These are phyloP conservation scores for Sitobion miscanthi DNA, from an alignment of 1,140 invertebrate genomes.

Conservation along the genomic window DNA sequence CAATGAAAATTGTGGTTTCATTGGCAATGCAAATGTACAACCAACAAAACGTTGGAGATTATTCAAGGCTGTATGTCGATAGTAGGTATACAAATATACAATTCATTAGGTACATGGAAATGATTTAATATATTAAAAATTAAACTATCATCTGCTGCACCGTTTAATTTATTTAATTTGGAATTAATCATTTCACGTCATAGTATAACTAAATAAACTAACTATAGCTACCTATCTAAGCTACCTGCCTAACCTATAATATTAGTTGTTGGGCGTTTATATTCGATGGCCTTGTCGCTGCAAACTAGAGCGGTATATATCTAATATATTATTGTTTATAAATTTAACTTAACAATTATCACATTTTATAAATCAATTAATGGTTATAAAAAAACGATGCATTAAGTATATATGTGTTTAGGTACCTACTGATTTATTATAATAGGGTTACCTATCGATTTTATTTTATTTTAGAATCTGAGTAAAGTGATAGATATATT, in stretches of 20 bases:
- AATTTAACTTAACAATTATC: background rate
- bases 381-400: background rate
- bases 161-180: background rate
- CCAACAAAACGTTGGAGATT: background rate
- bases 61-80: background rate
- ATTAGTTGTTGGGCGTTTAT: background rate
- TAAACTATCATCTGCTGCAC: background rate
- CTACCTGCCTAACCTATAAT: background rate
- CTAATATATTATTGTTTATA: background rate
- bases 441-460: too few species aligned
- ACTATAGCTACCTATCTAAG: background rate
- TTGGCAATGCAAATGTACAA: background rate
- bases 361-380: background rate
- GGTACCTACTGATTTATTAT: too few species aligned
- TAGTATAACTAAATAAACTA: background rate
- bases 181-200: background rate
- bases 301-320: background rate
- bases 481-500: too few species aligned
- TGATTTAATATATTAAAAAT: background rate
- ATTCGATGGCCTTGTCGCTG: background rate
- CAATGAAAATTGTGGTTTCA: constrained; percentile 20
- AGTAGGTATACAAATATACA: background rate
- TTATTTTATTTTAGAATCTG: too few species aligned
- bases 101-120: background rate
- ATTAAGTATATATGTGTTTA: background rate